These are phyloP conservation scores for Pegoplata infirma DNA, from an alignment of 2,888 invertebrate species.

Conservation along the genomic window DNA sequence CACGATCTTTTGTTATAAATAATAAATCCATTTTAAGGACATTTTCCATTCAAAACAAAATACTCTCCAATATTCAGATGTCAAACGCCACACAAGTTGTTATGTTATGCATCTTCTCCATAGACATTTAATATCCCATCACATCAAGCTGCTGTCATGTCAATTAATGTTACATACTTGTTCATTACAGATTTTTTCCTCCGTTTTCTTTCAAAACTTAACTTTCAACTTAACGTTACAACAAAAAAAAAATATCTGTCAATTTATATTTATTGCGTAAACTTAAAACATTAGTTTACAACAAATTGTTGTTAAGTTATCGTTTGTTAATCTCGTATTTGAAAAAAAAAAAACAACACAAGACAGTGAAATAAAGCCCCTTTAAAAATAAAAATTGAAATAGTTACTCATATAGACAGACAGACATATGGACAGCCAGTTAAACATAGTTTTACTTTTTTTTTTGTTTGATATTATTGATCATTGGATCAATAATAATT, in stretches of 20 bases:
- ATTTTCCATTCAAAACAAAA: no score
- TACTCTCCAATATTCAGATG: slow-evolving; percentile 10
- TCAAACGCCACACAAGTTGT: slow-evolving; percentile 42
- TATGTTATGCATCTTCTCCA: neutral
- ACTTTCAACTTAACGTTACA: neutral
- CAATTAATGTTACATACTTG: slow-evolving; percentile 47
- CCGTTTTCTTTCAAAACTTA: neutral
- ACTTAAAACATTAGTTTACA: slow-evolving; percentile 47
- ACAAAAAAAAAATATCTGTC: slow-evolving; percentile 37
- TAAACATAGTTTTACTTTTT: neutral
- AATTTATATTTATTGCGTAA: slow-evolving; percentile 57
- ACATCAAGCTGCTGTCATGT: slow-evolving; percentile 44
- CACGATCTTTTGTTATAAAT: no score
- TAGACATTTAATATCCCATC: slow-evolving; percentile 42
- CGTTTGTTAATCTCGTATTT: slow-evolving; percentile 2
- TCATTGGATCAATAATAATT: slow-evolving; percentile 13
- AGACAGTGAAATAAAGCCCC: neutral
- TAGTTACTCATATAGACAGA: neutral
- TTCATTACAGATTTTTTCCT: neutral
- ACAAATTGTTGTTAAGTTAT: slow-evolving; percentile 37
- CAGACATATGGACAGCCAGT: neutral
- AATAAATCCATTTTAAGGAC: no score
- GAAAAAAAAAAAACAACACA: neutral
- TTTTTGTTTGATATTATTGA: neutral
- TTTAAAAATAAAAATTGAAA: neutral